Conservation (phyloP, 2,113 vertebrate genomes). For the Thryonomys swinderianus region DNA sequence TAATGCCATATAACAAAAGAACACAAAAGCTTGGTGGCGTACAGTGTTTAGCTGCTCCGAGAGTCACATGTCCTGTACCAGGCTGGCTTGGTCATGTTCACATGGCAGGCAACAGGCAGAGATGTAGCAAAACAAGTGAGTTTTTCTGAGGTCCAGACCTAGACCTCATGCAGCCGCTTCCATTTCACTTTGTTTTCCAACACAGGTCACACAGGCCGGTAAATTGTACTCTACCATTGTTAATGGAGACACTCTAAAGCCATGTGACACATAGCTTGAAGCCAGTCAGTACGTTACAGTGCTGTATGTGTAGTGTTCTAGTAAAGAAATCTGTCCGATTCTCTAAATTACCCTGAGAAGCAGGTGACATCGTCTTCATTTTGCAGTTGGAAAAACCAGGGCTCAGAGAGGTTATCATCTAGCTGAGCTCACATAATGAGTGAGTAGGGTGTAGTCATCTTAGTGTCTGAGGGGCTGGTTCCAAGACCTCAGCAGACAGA, state of each 20-base stretch:
- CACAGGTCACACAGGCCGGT: not conserved
- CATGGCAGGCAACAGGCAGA: not conserved
- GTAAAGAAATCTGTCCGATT: not conserved
- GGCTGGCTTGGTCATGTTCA: not conserved
- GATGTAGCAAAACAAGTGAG: not conserved
- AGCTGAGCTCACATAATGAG: not conserved
- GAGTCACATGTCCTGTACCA: not conserved
- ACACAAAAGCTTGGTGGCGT: not conserved
- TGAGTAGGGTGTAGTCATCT: not conserved
- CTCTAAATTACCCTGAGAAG: not conserved
- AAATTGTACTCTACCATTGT: slow-evolving; percentile 10
- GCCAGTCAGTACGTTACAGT: not conserved
- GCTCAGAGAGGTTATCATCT: not conserved
- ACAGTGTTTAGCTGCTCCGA: not conserved
- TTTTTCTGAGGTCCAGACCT: not conserved
- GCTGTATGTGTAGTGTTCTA: not conserved
- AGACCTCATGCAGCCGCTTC: not conserved
- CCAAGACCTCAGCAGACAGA: not conserved
- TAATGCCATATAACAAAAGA: not conserved
- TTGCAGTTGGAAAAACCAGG: not conserved
- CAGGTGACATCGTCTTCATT: not conserved
- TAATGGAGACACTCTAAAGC: not conserved
- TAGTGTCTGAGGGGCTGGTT: not conserved
- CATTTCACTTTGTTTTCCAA: slow-evolving; percentile 3
- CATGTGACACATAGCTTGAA: not conserved